Evolutionary conservation across 1,140 invertebrate genomes (phyloP), one percentile per base, ranked within the genome.

Genomic region (Hyposmocoma kahamanoa): DNA sequence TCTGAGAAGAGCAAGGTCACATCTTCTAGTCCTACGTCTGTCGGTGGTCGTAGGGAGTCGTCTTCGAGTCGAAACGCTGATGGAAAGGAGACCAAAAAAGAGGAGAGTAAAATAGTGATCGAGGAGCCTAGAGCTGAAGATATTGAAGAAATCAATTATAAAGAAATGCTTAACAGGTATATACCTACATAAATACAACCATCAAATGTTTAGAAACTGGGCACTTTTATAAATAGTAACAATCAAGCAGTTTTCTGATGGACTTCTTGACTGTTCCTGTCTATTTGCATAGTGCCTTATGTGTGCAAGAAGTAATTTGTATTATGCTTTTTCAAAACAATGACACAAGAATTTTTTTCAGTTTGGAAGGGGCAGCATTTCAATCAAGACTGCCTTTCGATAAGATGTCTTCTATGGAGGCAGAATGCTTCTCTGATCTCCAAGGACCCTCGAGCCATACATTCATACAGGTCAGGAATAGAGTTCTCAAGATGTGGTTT

Each of bases 401-500:
- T 75, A 98, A 98, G 77, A 91, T 99, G 90, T 97, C 96, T 21
- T 94, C 96, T 3, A 92, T 94, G 26, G 98, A 99, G 89, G 95
- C 96, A 3, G 93, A 94, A 26, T 96, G 95, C 74, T 99, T 99
- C 81, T 92, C 95, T 17, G 97, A 99, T 76, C 92, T 99, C 26
- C 91, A 94, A 48, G 91, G 93, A 19, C 89, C 95, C 22, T 93
- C 95, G 63, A 93, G 94, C 6, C 94, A 96, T 59, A 91, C 97
- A 3, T 98, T 97, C 83, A 88, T 98, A 20, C 95, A 98, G 74
- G 93, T 98, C 59, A 90, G 97, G 62, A 99, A 99, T 80, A 90
- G 96, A 69, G 87, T 98, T 87, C 87, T 99, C n/a, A 96, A 98
- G 85, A 89, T 98, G 65, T 99, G 98, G 98, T 88, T 99, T 41